Conservation (phyloP, 1,140 invertebrate species). For the Colletes gigas region DNA sequence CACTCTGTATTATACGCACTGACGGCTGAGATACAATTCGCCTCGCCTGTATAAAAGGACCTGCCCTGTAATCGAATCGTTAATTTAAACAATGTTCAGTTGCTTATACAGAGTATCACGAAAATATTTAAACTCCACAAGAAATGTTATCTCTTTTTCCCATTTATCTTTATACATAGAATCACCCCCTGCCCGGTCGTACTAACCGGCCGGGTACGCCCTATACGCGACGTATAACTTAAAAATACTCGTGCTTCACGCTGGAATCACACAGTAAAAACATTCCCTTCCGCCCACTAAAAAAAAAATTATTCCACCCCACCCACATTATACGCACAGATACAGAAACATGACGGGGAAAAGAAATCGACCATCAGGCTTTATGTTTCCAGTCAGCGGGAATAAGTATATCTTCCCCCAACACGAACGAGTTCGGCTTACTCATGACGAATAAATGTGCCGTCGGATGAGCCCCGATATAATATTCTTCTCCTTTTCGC, state of each 20-base stretch:
- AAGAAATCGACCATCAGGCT: not conserved
- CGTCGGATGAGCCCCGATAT: slow-evolving; percentile 17
- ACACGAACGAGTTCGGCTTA: slow-evolving; percentile 13
- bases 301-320: not conserved
- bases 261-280: not conserved
- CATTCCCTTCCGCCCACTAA: no score
- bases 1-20: no score
- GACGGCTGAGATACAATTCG: no score
- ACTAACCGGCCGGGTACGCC: no score
- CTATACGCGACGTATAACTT: not conserved
- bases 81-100: no score
- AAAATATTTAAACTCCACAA: no score
- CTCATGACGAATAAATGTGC: slow-evolving; percentile 10
- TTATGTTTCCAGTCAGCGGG: slow-evolving; percentile 26
- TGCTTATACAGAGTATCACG: no score
- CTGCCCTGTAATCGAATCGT: no score
- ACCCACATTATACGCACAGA: not conserved
- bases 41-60: no score
- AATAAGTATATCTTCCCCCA: slow-evolving; percentile 17
- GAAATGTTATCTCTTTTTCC: no score
- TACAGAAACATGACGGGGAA: not conserved
- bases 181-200: no score
- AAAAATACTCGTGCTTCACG: not conserved
- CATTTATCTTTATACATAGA: no score
- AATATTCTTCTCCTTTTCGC: slow-evolving; percentile 40